phyloP scores from a whole-genome alignment of 92 coral and sea anemone species.

The Isaurus tuberculatus region DNA sequence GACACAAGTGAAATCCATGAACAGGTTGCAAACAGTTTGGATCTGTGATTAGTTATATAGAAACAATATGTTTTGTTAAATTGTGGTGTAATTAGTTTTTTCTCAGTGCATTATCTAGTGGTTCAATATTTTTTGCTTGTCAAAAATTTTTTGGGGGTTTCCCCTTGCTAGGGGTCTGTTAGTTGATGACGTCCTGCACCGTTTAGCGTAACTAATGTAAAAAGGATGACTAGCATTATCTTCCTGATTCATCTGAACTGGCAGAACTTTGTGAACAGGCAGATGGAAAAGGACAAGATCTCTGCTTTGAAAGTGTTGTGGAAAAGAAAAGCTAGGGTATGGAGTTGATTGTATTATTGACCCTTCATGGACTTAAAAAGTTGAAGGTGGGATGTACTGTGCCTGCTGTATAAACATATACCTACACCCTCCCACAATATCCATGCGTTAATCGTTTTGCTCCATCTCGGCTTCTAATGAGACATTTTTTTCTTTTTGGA shows the following conservation, averaged over 20 bases:
- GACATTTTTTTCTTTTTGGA: slow-evolving; percentile 45
- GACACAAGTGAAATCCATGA: not conserved
- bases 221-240: not conserved
- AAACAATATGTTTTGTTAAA: not conserved
- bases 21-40: not conserved
- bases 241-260: not conserved
- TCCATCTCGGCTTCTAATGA: slow-evolving; percentile 59
- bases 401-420: slow-evolving; percentile 22
- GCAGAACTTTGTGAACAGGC: not conserved
- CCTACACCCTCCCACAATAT: slow-evolving; percentile 40
- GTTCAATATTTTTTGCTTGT: not conserved
- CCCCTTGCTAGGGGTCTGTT: not conserved
- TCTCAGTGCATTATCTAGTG: not conserved
- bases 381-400: slow-evolving; percentile 40
- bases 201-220: not conserved
- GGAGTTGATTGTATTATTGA: slow-evolving; percentile 13
- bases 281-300: slow-evolving; percentile 22
- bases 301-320: slow-evolving; percentile 21
- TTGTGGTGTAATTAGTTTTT: not conserved
- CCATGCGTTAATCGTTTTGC: slow-evolving; percentile 25
- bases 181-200: not conserved
- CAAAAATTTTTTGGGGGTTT: not conserved
- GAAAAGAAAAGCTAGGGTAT: not conserved
- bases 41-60: not conserved
- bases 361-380: slow-evolving; percentile 30